phyloP scores from a whole-genome alignment of 2,113 vertebrate genomes.

The Ophiodon elongatus region DNA sequence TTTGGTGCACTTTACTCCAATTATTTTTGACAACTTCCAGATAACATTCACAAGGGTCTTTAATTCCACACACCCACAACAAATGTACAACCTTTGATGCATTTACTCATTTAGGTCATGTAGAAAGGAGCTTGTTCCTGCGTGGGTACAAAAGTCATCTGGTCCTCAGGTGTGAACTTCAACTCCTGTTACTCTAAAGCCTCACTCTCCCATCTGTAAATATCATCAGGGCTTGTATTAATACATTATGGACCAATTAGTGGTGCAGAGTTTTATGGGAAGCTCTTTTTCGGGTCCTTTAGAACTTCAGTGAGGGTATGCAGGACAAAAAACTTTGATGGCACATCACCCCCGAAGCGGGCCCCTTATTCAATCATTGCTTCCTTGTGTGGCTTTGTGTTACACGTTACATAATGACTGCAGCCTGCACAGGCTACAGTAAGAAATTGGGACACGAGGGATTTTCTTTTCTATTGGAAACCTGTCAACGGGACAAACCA shows the following conservation, averaged over 20 bases:
- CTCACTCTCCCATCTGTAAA: constrained; percentile 40
- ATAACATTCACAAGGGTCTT: constrained; percentile 48
- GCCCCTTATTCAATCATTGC: constrained; percentile 61
- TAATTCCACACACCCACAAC: constrained; percentile 35
- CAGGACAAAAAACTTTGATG: constrained; percentile 53
- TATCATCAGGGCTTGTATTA: constrained; percentile 31
- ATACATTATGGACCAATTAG: constrained; percentile 58
- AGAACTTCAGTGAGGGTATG: constrained; percentile 23
- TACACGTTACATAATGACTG: constrained; percentile 48
- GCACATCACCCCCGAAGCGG: constrained; percentile 39
- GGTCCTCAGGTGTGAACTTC: constrained; percentile 66
- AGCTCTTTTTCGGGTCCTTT: constrained; percentile 24
- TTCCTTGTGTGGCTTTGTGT: constrained; percentile 67
- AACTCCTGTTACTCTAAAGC: constrained; percentile 14
- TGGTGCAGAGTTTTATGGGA: constrained; percentile 35
- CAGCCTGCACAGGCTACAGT: constrained; percentile 32
- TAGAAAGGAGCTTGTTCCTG: background rate
- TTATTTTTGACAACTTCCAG: constrained; percentile 47
- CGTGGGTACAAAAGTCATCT: constrained; percentile 30
- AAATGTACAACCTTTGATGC: constrained; percentile 21
- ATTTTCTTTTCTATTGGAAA: constrained; percentile 23
- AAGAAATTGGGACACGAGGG: constrained; percentile 35
- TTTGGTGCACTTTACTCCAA: constrained; percentile 21
- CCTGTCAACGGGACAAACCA: constrained; percentile 25
- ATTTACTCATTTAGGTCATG: background rate